A percentile compares a stretch with the other conserved stretches of the same genome.
Conservation (phyloP, 2,113 vertebrate genomes). For the Seriola dumerili region DNA sequence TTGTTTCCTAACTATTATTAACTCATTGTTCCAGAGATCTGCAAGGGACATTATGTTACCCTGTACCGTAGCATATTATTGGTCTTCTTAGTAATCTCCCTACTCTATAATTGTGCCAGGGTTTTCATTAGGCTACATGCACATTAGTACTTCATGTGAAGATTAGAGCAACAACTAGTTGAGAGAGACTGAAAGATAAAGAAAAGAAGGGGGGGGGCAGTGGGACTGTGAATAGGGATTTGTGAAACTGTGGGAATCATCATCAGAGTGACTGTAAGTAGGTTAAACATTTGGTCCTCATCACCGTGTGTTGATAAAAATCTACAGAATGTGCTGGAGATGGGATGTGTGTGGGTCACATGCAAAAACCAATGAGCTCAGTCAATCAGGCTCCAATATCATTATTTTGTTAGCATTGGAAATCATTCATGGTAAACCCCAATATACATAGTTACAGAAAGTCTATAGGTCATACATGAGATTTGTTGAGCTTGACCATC, state of each 20-base stretch:
- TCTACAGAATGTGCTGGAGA: neutral
- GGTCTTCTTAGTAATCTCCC: slow-evolving; percentile 57
- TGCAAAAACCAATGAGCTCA: neutral
- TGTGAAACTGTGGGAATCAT: slow-evolving; percentile 5
- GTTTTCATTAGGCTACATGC: slow-evolving; percentile 47
- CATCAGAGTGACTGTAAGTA: neutral
- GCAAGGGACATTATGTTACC: slow-evolving; percentile 36
- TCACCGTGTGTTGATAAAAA: neutral
- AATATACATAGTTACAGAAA: neutral
- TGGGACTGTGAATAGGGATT: neutral
- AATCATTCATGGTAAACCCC: neutral
- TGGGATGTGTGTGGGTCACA: too few relatives aligned
- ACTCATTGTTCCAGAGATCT: slow-evolving; percentile 47
- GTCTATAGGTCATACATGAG: neutral
- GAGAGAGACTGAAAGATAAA: slow-evolving; percentile 7
- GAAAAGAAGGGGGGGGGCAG: neutral
- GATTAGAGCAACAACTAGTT: slow-evolving; percentile 31
- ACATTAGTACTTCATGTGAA: slow-evolving; percentile 52
- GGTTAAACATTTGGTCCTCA: neutral
- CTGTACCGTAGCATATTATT: slow-evolving; percentile 41
- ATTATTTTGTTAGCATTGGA: neutral
- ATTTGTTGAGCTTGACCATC: neutral
- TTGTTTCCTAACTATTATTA: slow-evolving; percentile 65
- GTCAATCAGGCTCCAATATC: neutral
- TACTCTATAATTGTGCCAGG: slow-evolving; percentile 46